Base-by-base conservation (phyloP, 1,140 invertebrate genomes). In the Lethocerus indicus region DNA sequence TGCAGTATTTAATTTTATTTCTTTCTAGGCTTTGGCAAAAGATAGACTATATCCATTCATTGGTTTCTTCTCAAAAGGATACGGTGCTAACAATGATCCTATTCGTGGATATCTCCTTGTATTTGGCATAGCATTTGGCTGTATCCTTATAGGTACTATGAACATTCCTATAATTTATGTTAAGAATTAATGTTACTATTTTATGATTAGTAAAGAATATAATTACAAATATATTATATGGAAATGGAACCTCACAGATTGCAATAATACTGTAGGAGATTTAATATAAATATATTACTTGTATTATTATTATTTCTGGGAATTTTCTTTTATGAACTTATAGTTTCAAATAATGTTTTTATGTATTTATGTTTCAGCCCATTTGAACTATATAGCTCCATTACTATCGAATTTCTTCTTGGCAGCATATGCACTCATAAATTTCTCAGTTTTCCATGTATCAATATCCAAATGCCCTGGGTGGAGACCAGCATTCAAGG, bases 41-140 rank as follows among this genome's bases (percentile, higher is more conserved):
- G 94, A 98, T 65, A 85, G 87, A 58, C 66, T 98, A 12, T 98
- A 98, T 67, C 94, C 94, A 0, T 81, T 83, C 52, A 82, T 98
- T 53, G 62, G 69, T 27, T 66, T 70, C 50, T 82, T 82, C 63
- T 75, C 69, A 12, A 72, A 74, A 61, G 76, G 75, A 16, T 75
- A 71, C 59, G 76, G 78, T 26, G 71, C 70, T 46, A 71, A 69
- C 56, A 71, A 77, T 51, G 76, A 80, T 56, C 79, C 79, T 14
- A 62, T 73, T 35, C 59, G 74, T 55, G 76, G 73, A 1, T 82
- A 81, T 57, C 35, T 76, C 18, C 60, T 82, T 1, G 70, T 75
- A 4, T 80, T 78, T 59, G 42, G 67, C 23, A 72, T 81, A 56
- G 72, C 74, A 16, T 57, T 78, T 28, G 69, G 59, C 20, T 78